These are phyloP conservation scores for Nomada fabriciana DNA, from an alignment of 2,888 invertebrate species.

Conservation along the genomic window DNA sequence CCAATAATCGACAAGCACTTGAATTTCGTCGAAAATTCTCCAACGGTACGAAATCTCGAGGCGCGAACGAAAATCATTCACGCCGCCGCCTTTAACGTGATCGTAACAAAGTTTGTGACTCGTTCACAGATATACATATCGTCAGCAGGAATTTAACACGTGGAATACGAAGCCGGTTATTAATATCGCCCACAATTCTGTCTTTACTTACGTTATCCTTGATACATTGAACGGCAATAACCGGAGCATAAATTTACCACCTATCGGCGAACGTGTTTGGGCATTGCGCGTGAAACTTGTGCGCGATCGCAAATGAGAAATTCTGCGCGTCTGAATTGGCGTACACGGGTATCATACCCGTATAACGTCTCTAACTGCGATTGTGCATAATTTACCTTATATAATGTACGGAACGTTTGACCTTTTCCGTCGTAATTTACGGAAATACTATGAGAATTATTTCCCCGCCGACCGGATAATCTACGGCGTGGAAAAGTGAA, in stretches of 20 bases:
- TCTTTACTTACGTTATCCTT: conserved; percentile 51
- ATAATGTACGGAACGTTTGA: conserved; percentile 50
- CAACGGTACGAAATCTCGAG: background rate
- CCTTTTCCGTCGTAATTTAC: conserved; percentile 58
- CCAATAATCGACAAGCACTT: background rate
- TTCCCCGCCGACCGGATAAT: conserved; percentile 4
- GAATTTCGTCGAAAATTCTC: background rate
- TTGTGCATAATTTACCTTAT: conserved; percentile 55
- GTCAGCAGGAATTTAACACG: conserved; percentile 23
- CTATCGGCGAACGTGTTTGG: conserved; percentile 53
- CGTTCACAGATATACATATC: conserved; percentile 18
- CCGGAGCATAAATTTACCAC: conserved; percentile 58
- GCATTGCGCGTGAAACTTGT: conserved; percentile 21
- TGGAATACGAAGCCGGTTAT: conserved; percentile 47
- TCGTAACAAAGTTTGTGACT: conserved; percentile 30
- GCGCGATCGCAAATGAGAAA: conserved; percentile 56
- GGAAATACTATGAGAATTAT: conserved; percentile 39
- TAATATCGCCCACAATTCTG: conserved; percentile 59
- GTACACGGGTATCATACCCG: background rate
- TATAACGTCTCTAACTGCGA: conserved; percentile 39
- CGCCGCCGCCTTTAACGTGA: conserved; percentile 19
- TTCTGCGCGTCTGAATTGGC: conserved; percentile 39
- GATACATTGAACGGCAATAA: conserved; percentile 53
- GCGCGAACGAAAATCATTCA: conserved; percentile 33
- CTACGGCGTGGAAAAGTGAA: conserved; percentile 34